Base-by-base conservation (phyloP, 1,140 invertebrate genomes). In the Drosophila tristis region DNA sequence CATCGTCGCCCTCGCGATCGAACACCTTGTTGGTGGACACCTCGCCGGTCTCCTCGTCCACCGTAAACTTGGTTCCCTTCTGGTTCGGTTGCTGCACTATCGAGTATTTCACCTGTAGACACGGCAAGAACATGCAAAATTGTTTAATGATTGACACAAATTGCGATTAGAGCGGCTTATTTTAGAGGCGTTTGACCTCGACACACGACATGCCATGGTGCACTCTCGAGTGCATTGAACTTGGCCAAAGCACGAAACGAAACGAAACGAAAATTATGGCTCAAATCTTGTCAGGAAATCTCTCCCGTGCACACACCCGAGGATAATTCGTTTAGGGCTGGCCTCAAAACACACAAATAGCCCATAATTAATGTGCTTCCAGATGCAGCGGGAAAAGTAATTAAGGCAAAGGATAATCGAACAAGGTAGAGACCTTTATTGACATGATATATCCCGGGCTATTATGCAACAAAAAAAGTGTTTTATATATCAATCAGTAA, bases 1-100 rank as follows among this genome's bases (percentile, higher is more conserved):
- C 98, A 92, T 98, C 97, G 80, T 98, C 97, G 0, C 97, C 98
- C 94, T 98, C 97, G 73, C 98, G 94, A 93, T 98, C 97, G 90
- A 98, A 98, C 2, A 98, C 97, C 94, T 98, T 98, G 80, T 99
- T 98, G 1, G 97, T 98, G 0, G 95, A 96, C 56, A 98, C 97
- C 93, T 98, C 97, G 1, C 97, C 97, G 39, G 97, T 98, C 92
- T 98, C 97, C 93, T 98, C 97, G 85, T 98, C 96, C 0, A 99
- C 97, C 0, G 96, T 97, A 86, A 98, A 98, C 92, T 98, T 98
- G 0, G 97, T 98, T 23, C 97, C 98, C 93, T 98, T 98, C 85
- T 98, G 97, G 94, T 98, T 98, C 0, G 97, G 98, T 91, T 98
- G 97, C 91, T 98, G 97, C 0, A 98, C 98, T 85, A 98, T 98